phyloP scores from a whole-genome alignment of 2,888 invertebrate species.

The Antheraea yamamai region DNA sequence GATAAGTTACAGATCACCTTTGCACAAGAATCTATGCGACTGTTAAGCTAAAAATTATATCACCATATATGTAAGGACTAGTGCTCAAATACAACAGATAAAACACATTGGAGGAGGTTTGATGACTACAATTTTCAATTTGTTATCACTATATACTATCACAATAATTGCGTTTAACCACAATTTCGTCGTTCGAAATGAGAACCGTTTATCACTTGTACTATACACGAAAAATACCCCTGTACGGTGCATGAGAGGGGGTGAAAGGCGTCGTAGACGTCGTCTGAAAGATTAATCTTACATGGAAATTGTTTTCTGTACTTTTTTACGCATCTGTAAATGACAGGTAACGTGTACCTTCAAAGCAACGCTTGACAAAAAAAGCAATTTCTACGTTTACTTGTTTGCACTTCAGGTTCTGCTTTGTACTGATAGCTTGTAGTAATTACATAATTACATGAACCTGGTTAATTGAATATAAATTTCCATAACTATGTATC shows the following conservation, averaged over 20 bases:
- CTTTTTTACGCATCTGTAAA: slow-evolving; percentile 34
- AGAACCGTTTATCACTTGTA: slow-evolving; percentile 28
- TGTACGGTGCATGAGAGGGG: slow-evolving; percentile 45
- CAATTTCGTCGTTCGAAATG: neutral
- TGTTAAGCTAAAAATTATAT: neutral
- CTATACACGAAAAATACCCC: slow-evolving; percentile 36
- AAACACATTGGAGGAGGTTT: neutral
- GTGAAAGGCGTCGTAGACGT: slow-evolving; percentile 46
- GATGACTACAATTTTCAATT: no score
- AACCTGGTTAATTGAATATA: neutral
- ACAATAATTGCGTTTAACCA: neutral
- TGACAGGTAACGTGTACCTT: slow-evolving; percentile 10
- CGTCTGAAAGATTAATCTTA: slow-evolving; percentile 68
- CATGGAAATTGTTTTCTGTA: slow-evolving; percentile 62
- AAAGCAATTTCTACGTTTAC: neutral
- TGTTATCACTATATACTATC: no score
- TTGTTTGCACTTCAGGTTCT: neutral
- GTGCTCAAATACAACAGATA: neutral
- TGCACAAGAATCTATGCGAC: neutral
- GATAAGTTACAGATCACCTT: neutral
- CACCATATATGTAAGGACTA: neutral
- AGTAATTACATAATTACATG: neutral
- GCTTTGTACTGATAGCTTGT: neutral
- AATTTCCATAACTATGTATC: neutral
- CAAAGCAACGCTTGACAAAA: slow-evolving; percentile 3